A percentile compares a stretch with the other conserved stretches of the same genome.
These are phyloP conservation scores for Carcharodon carcharias DNA, from an alignment of 2,797 vertebrate species.

Conservation along the genomic window DNA sequence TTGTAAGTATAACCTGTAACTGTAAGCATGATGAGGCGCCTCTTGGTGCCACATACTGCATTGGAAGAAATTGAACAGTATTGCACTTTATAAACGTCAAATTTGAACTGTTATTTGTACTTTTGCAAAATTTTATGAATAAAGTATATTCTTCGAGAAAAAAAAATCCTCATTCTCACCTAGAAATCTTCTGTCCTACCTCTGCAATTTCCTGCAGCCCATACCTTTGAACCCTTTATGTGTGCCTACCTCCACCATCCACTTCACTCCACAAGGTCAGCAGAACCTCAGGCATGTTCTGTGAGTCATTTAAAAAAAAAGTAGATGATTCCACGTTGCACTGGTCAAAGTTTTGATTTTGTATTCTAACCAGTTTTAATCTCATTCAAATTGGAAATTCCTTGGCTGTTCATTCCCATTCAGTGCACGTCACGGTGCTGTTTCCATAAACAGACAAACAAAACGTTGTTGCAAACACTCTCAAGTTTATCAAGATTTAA, in stretches of 20 bases:
- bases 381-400: background rate
- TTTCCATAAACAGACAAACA: background rate
- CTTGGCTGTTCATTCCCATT: background rate
- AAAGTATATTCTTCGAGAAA: too few relatives aligned
- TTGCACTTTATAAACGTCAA: too few relatives aligned
- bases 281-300: background rate
- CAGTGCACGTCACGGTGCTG: too few relatives aligned
- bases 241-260: background rate
- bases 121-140: too few relatives aligned
- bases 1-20: too few relatives aligned
- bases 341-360: background rate
- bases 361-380: background rate
- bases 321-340: background rate
- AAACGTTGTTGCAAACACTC: background rate
- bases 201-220: background rate
- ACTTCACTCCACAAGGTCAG: background rate
- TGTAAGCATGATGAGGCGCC: too few relatives aligned
- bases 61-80: too few relatives aligned
- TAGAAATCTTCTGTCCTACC: background rate
- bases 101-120: too few relatives aligned
- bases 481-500: background rate
- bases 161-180: background rate
- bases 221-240: background rate
- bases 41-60: too few relatives aligned
- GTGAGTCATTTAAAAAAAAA: too few relatives aligned